Base-by-base conservation (phyloP, 2,888 invertebrate genomes). In the Lobophora halterata region DNA sequence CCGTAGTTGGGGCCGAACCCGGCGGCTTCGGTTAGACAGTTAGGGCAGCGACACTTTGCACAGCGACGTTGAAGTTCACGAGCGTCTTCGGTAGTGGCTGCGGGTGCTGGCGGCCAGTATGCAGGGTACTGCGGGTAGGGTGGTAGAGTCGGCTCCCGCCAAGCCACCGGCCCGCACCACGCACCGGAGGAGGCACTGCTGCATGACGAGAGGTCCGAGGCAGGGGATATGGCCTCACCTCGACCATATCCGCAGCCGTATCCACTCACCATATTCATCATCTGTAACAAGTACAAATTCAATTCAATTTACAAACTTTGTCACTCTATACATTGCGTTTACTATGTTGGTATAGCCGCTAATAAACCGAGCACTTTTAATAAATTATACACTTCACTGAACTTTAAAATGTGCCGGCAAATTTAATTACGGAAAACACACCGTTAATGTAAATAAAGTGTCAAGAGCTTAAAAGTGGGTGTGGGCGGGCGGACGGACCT, bases 41-140 rank as follows among this genome's bases (percentile, higher is more conserved):
- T 95, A n/a, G 92, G 95, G 71, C 92, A 95, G 32, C 92, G 91
- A 71, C 94, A 95, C 63, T 93, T 93, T 13, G 92, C 91, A 52
- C 93, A 93, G 41, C 93, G 89, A 0, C 93, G 88, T 48, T 92
- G 92, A 18, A 92, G 86, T 44, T 90, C 90, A 1, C 90, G 65
- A 42, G 79, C 79, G 12, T 86, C 86, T 23, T 85, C 86, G 31
- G 75, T 65, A 55, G 80, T 49, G 55, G 78, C 59, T 0, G 81
- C 61, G 21, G 87, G 78, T 2, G 79, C 72, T 16, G 88, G 81
- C 1, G 89, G 80, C 66, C 88, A 85, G 72, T 81, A 82, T 23
- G 89, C 79, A 13, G 89, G 78, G 46, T 82, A 77, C 64, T 86
- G 89, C 27, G 87, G 75, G 67, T 89, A 88, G 3, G 79, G 66